Conservation (phyloP, 2,888 invertebrate species). For the Scaptomyza reducta region DNA sequence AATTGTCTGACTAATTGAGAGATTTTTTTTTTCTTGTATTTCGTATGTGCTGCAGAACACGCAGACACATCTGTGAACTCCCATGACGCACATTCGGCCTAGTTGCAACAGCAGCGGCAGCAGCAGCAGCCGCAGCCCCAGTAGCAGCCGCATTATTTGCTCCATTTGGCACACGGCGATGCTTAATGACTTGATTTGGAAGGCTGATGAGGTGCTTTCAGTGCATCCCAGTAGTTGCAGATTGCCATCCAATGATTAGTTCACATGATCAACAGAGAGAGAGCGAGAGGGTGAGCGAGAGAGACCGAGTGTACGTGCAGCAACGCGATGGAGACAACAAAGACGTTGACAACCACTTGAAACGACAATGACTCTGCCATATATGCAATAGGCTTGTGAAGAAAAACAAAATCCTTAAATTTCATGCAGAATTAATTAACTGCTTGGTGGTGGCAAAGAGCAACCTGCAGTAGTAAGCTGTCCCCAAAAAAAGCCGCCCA, state of each 20-base stretch:
- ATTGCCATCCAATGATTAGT: conserved; percentile 76
- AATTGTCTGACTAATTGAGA: conserved; percentile 84
- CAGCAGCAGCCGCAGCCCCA: neutral
- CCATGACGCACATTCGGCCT: conserved; percentile 68
- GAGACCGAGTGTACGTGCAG: conserved; percentile 44
- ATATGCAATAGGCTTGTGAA: conserved; percentile 57
- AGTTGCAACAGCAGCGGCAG: conserved; percentile 39
- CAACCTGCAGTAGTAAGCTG: conserved; percentile 32
- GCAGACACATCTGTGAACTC: conserved; percentile 62
- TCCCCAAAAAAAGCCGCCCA: conserved; percentile 50
- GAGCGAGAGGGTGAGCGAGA: conserved; percentile 3
- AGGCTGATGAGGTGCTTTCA: conserved; percentile 68
- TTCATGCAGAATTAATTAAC: conserved; percentile 82
- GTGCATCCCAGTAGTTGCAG: conserved; percentile 36
- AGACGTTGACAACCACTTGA: conserved; percentile 41
- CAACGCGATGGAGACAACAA: conserved; percentile 37
- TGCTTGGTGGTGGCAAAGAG: conserved; percentile 54
- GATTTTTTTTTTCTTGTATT: conserved; percentile 76
- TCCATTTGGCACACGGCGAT: conserved; percentile 75
- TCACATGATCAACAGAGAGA: conserved; percentile 17
- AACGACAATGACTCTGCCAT: conserved; percentile 68
- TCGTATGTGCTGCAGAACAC: neutral
- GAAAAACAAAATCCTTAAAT: conserved; percentile 56
- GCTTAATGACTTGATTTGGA: conserved; percentile 81
- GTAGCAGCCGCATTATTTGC: conserved; percentile 61